Evolutionary conservation across 2,888 invertebrate species (phyloP).

Genomic region (Leptinotarsa haldemani): DNA sequence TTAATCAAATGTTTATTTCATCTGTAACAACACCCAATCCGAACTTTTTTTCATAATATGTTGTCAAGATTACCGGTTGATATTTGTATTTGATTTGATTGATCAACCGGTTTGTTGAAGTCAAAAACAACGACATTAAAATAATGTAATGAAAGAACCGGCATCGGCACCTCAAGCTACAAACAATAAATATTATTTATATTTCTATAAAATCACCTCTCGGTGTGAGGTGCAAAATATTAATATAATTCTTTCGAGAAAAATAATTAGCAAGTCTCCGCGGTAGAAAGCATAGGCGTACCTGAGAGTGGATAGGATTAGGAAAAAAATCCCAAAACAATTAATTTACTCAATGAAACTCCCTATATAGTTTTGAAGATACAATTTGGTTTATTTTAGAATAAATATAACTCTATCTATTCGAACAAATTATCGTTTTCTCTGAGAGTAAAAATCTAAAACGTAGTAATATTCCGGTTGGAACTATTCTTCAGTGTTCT

Average conservation of each 20-base stretch:
- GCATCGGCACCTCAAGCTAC: slow-evolving; percentile 26
- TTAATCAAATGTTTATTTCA: background rate
- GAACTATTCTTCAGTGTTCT: no score
- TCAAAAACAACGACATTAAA: slow-evolving; percentile 29
- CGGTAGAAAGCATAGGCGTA: slow-evolving; percentile 23
- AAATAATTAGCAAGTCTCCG: slow-evolving; percentile 62
- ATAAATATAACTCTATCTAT: no score
- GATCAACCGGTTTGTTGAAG: slow-evolving; percentile 8
- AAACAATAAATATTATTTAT: slow-evolving; percentile 38
- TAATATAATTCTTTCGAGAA: slow-evolving; percentile 57
- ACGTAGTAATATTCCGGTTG: no score
- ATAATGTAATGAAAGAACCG: slow-evolving; percentile 28
- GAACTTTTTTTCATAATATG: background rate
- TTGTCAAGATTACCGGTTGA: background rate
- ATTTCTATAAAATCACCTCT: slow-evolving; percentile 41
- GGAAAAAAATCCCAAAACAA: background rate
- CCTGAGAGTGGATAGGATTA: background rate
- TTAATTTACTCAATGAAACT: no score
- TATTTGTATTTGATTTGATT: slow-evolving; percentile 11
- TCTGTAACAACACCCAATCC: background rate
- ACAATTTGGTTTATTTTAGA: no score
- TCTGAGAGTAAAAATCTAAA: no score
- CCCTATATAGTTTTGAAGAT: no score
- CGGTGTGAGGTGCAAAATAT: slow-evolving; percentile 58
- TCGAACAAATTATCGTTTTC: no score